Evolutionary conservation across 2,797 vertebrate genomes (phyloP).

Genomic region (Sebastes vulpes): DNA sequence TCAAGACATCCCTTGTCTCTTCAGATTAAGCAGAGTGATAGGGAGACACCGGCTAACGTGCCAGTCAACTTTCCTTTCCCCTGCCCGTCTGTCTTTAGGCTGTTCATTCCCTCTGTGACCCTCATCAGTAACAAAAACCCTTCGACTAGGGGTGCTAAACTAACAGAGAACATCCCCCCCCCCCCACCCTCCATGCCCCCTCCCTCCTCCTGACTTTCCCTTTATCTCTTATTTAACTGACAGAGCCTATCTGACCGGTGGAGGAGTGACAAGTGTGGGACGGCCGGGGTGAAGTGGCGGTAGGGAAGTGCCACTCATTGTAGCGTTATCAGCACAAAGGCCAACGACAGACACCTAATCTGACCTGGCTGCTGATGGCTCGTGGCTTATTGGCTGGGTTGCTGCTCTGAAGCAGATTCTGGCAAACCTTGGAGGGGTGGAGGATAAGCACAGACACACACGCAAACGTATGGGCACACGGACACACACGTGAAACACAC

Average conservation of each 20-base stretch:
- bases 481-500: not conserved
- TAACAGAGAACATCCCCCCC: constrained; percentile 60
- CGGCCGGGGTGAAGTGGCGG: constrained; percentile 84
- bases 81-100: constrained; percentile 71
- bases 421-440: constrained; percentile 36
- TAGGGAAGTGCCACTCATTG: constrained; percentile 88
- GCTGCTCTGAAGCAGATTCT: constrained; percentile 55
- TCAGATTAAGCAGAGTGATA: constrained; percentile 85
- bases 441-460: constrained; percentile 33
- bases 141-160: constrained; percentile 73
- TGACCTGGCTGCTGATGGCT: constrained; percentile 82
- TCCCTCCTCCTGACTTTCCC: constrained; percentile 62
- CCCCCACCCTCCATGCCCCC: constrained; percentile 11
- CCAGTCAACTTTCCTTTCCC: constrained; percentile 73
- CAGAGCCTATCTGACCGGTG: constrained; percentile 84
- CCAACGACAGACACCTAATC: constrained; percentile 83
- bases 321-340: constrained; percentile 82
- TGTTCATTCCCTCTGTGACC: constrained; percentile 78
- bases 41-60: constrained; percentile 82
- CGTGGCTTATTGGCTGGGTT: constrained; percentile 64
- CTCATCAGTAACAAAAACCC: constrained; percentile 80
- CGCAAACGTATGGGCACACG: not conserved
- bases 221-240: constrained; percentile 89
- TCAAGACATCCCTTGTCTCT: constrained; percentile 86
- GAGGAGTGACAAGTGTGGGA: constrained; percentile 85